A percentile compares a stretch with the other conserved stretches of the same genome.
phyloP scores from a whole-genome alignment of 2,113 vertebrate species.

The Chionomys nivalis region DNA sequence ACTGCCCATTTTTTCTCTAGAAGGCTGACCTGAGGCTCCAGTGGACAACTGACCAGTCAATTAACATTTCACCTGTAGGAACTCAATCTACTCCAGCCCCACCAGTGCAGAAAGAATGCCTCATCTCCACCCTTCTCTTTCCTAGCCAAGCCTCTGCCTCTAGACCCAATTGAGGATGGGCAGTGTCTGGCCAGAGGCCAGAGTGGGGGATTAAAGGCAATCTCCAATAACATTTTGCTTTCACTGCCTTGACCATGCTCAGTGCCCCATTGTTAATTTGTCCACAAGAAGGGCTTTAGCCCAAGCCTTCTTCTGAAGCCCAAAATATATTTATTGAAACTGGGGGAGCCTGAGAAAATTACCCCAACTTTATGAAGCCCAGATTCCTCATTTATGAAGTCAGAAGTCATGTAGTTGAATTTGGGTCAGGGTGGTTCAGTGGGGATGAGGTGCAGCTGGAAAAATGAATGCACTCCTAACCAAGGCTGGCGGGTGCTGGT shows the following conservation, averaged over 20 bases:
- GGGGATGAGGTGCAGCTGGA: not conserved
- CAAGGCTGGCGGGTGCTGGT: not conserved
- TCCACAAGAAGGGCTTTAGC: not conserved
- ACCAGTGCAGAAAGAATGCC: not conserved
- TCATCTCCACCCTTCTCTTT: not conserved
- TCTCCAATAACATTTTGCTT: too few relatives aligned
- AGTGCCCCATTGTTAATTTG: not conserved
- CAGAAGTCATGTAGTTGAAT: not conserved
- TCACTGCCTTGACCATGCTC: not conserved
- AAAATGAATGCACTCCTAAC: not conserved
- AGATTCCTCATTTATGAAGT: not conserved
- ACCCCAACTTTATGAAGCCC: not conserved
- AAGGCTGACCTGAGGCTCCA: not conserved
- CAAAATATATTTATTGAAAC: not conserved
- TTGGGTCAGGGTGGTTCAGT: accelerated
- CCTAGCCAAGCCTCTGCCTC: not conserved
- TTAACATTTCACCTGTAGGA: not conserved
- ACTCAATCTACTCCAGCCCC: not conserved
- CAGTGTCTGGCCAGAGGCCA: not conserved
- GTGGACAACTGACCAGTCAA: not conserved
- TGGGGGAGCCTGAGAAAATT: not conserved
- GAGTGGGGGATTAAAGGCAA: too few relatives aligned
- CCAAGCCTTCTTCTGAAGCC: not conserved
- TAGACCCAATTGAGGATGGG: not conserved
- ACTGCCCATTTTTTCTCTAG: not conserved